These are phyloP conservation scores for Nomada hirtipes DNA, from an alignment of 2,888 invertebrate genomes.

Conservation along the genomic window DNA sequence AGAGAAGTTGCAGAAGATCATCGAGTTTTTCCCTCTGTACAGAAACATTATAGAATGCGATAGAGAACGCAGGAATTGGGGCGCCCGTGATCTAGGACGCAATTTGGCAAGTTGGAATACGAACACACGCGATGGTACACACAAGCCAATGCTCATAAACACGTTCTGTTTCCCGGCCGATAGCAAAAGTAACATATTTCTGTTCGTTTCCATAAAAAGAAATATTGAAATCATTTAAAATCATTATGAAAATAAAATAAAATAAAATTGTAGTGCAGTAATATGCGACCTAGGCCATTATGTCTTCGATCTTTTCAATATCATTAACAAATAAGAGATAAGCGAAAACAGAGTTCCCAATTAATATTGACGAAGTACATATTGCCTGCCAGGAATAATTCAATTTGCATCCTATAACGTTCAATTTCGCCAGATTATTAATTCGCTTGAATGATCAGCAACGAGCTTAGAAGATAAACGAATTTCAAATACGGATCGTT, in stretches of 20 bases:
- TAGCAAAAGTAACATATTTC: conserved; percentile 1
- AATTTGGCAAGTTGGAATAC: conserved; percentile 60
- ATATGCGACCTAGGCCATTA: no score
- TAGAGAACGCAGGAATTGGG: conserved; percentile 54
- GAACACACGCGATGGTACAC: conserved; percentile 42
- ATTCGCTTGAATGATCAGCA: conserved; percentile 22
- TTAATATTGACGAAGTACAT: not conserved
- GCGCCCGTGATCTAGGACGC: conserved; percentile 60
- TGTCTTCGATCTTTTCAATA: not conserved
- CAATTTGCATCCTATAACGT: conserved; percentile 5
- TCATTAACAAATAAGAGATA: not conserved
- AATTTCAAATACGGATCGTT: conserved; percentile 54
- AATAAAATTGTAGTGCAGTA: no score
- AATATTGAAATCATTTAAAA: no score
- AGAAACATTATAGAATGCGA: conserved; percentile 47
- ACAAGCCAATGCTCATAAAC: conserved; percentile 57
- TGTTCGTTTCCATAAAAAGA: no score
- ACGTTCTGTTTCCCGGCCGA: conserved; percentile 39
- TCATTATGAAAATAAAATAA: no score
- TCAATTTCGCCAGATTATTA: conserved; percentile 27
- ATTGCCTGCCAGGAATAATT: not conserved
- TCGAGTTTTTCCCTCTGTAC: conserved; percentile 34
- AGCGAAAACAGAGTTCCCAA: not conserved
- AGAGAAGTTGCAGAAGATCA: conserved; percentile 17
- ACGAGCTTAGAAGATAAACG: conserved; percentile 29